Evolutionary conservation across 92 coral and sea anemone genomes (phyloP), one percentile per base, ranked within the genome.

Genomic region (Nematostella vectensis): DNA sequence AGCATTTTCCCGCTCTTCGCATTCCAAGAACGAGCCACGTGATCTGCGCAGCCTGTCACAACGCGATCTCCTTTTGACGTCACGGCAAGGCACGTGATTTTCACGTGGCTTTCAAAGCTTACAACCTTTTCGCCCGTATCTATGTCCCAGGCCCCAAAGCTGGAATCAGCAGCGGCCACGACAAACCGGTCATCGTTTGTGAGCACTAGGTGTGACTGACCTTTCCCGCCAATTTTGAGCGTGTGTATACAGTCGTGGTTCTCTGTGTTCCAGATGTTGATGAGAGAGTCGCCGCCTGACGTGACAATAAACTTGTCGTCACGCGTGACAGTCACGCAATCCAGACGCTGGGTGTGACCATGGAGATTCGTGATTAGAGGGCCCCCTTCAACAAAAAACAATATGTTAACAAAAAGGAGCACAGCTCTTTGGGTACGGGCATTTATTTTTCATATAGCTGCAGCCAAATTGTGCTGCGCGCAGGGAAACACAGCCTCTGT

Each of bases 321-420:
- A 39, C 61, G 69, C 55, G 94, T 85, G 51, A 75, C 69, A 25
- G 48, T 65, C 17, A 80, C 54, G 29, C 70, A 70, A 59, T 80
- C 79, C n/a, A 85, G 75, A 60, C 94, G 57, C 47, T 75, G 79
- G 27, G 75, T 70, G 67, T 85, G 94, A 47, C 94, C 94, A 0
- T 88, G 83, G 19, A 85, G 81, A 53, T 85, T 85, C 21, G 94
- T 85, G 24, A 61, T 80, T 49, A 85, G 65, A 11, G 94, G 94
- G 44, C 88, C 94, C 2, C 83, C 72, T 66, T 29, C 9, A 18
- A 27, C 27, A 48, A 17, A 43, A 25, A 3, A 15, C 42, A 36
- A 36, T 36, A 36, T 8, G n/a, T n/a, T n/a, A n/a, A n/a, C n/a
- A n/a, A n/a, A n/a, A n/a, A n/a, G n/a, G n/a, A n/a, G n/a, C n/a